Base-by-base conservation (phyloP, 2,113 vertebrate species). In the Eidolon helvum region DNA sequence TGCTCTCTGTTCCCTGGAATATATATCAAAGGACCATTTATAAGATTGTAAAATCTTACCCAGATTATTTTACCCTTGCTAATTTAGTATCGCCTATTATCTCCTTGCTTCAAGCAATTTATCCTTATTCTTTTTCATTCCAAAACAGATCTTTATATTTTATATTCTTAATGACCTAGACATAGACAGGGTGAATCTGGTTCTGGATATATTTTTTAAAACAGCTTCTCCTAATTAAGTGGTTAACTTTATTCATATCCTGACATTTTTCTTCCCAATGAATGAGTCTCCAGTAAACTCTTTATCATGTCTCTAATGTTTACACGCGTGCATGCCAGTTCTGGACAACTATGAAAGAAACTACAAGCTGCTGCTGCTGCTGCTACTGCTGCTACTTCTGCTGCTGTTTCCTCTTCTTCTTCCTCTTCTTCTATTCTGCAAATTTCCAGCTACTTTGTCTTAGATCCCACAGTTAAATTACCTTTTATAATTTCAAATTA, bases 401-500 rank as follows among this genome's bases (percentile, higher is more conserved):
- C 48, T 14, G 48, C 48, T 48, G 2, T 7, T 48, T 48, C 48
- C 48, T 48, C 48, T 48, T 48, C 48, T 12, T 48, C 48, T 48
- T 48, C 55, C 69, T 80, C n/a, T 43, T 11, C 59, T 45, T 9
- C 35, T n/a, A 18, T 28, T 33, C 14, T 74, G 2, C 72, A 74
- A 53, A 15, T 69, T 83, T 63, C 40, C 12, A 63, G 43, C 5
- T 96, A 75, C 69, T 77, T 48, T 80, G 22, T 75, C 90, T 78
- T 88, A n/a, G 4, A 93, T 63, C 10, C 30, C 28, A 90, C 19
- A 88, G 88, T 96, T 82, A 94, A 93, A 88, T 86, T 92, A 50
- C 50, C 50, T 80, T 80, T 94, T 53, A 57, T 77, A 92, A 85
- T 43, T 84, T 10, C 53, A 95, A 86, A 94, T 82, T 74, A 79